Evolutionary conservation across 1,140 invertebrate species (phyloP).

Genomic region (Orchesella cincta): DNA sequence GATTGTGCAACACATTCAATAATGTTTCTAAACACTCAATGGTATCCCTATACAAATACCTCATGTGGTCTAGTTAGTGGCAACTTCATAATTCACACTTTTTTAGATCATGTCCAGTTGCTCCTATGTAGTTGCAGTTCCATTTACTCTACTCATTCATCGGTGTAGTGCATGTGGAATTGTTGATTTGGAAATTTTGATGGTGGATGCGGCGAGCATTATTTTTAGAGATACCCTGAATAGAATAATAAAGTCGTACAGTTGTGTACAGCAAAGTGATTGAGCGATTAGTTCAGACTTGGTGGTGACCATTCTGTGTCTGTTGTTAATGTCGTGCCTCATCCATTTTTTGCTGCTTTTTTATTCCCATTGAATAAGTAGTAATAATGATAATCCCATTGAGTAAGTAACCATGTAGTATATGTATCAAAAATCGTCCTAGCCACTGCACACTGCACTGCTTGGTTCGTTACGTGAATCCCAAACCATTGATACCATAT

Average conservation of each 20-base stretch:
- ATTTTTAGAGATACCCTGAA: background rate
- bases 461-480: background rate
- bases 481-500: constrained; percentile 47
- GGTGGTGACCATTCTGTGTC: too few species aligned
- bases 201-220: too few species aligned
- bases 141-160: too few species aligned
- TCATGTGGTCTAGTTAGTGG: too few species aligned
- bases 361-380: background rate
- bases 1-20: too few species aligned
- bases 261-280: constrained; percentile 30
- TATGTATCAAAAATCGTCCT: background rate
- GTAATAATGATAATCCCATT: constrained; percentile 2
- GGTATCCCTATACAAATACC: too few species aligned
- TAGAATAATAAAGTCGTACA: background rate
- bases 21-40: too few species aligned
- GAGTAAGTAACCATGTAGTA: background rate
- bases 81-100: too few species aligned
- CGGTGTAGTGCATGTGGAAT: too few species aligned
- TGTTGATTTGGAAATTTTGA: too few species aligned
- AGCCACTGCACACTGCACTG: background rate
- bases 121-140: too few species aligned
- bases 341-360: constrained; percentile 35
- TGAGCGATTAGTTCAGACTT: constrained; percentile 50
- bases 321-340: constrained; percentile 37
- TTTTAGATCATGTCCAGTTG: too few species aligned